phyloP scores from a whole-genome alignment of 2,888 invertebrate genomes.

The Oxystoma pomonae region DNA sequence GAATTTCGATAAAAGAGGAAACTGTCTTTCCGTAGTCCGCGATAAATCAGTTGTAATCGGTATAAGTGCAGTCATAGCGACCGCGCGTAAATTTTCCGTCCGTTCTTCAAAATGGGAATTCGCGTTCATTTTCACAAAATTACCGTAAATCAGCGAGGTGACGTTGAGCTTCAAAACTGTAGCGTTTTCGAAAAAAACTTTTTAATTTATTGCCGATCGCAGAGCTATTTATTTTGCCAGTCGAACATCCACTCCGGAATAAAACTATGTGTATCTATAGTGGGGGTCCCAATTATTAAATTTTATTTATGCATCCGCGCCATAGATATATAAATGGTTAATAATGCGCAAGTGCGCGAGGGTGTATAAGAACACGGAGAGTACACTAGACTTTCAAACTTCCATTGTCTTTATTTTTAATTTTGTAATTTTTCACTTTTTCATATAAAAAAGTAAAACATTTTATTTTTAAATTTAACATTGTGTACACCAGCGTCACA shows the following conservation, averaged over 20 bases:
- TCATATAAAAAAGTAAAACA: no score
- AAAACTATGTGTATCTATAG: constrained; percentile 21
- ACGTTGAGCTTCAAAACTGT: constrained; percentile 46
- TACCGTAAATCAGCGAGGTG: constrained; percentile 46
- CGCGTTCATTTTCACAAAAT: constrained; percentile 48
- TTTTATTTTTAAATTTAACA: no score
- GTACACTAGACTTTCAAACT: no score
- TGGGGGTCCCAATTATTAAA: constrained; percentile 20
- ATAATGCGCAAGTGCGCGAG: no score
- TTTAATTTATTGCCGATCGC: constrained; percentile 41
- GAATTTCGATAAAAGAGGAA: constrained; percentile 34
- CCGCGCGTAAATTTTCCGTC: constrained; percentile 43
- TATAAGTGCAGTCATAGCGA: constrained; percentile 37
- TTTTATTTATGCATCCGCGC: constrained; percentile 26
- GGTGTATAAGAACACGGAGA: no score
- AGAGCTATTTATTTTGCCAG: constrained; percentile 38
- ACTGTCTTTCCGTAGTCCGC: constrained; percentile 34
- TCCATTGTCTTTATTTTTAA: no score
- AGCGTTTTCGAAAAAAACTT: constrained; percentile 38
- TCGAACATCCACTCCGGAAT: constrained; percentile 21
- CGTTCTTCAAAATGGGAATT: constrained; percentile 47
- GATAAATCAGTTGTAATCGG: constrained; percentile 41
- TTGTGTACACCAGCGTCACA: no score
- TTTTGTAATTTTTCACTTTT: no score
- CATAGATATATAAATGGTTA: no score